These are phyloP conservation scores for Apolygus lucorum DNA, from an alignment of 1,140 invertebrate species.

Conservation along the genomic window DNA sequence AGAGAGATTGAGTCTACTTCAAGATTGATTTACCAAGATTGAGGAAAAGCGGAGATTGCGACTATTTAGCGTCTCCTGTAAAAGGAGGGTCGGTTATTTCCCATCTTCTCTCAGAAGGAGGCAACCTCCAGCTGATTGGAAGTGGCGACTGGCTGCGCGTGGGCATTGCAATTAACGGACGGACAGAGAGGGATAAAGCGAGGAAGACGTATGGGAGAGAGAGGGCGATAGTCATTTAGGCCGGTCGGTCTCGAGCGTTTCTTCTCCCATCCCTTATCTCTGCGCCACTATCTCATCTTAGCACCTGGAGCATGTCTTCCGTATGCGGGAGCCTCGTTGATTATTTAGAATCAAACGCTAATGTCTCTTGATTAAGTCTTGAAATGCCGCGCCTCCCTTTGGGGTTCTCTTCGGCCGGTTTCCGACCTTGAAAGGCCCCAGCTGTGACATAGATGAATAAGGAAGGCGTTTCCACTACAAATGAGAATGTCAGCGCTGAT, in stretches of 20 bases:
- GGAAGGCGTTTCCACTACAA: neutral
- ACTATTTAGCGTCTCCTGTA: too few species aligned
- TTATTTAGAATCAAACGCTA: neutral
- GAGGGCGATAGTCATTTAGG: neutral
- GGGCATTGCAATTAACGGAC: slow-evolving; percentile 13
- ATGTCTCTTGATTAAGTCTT: neutral
- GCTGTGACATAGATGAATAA: too few species aligned
- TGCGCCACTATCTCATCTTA: neutral
- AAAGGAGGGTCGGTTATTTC: too few species aligned
- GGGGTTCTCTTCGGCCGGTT: neutral
- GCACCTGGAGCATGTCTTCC: neutral
- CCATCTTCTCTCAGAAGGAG: too few species aligned
- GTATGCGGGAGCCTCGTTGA: neutral
- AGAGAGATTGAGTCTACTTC: too few species aligned
- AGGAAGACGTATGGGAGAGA: neutral
- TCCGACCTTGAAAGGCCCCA: too few species aligned
- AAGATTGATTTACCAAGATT: too few species aligned
- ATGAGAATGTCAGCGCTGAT: neutral
- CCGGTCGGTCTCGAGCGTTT: neutral
- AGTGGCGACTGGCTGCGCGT: slow-evolving; percentile 8
- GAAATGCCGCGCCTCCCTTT: neutral
- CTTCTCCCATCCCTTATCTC: neutral
- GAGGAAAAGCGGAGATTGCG: too few species aligned
- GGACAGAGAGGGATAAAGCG: neutral
- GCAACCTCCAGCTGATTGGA: slow-evolving; percentile 2